Conservation (phyloP, 2,797 vertebrate species). For the Neostethus bicornis region DNA sequence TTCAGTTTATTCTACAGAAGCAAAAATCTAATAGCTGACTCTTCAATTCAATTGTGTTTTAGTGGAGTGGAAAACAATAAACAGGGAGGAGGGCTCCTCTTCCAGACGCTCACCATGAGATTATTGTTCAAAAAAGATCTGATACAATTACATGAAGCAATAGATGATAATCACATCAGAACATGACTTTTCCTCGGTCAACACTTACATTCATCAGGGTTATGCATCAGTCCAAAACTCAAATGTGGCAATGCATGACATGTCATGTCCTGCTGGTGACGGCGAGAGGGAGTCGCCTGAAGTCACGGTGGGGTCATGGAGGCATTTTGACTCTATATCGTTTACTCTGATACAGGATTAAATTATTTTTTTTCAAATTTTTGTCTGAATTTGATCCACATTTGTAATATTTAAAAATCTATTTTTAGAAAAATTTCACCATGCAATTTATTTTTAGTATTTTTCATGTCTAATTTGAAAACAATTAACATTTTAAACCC, state of each 20-base stretch:
- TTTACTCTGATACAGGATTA: neutral
- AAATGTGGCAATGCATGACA: slow-evolving; percentile 71
- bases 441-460: neutral
- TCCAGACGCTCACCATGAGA: slow-evolving; percentile 91
- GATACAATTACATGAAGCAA: slow-evolving; percentile 96
- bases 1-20: slow-evolving; percentile 96
- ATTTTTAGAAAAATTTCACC: neutral
- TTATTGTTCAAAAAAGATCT: slow-evolving; percentile 93
- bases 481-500: too few relatives aligned
- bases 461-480: neutral
- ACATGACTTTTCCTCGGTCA: slow-evolving; percentile 84
- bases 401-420: neutral
- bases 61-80: slow-evolving; percentile 98
- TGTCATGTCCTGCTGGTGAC: slow-evolving; percentile 48
- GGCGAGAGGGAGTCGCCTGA: slow-evolving; percentile 9
- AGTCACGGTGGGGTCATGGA: slow-evolving; percentile 54
- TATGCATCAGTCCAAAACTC: slow-evolving; percentile 75
- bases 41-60: slow-evolving; percentile 96
- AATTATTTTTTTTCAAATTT: neutral
- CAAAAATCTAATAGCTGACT: slow-evolving; percentile 93
- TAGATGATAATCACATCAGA: slow-evolving; percentile 96
- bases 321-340: slow-evolving; percentile 4
- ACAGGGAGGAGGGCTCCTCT: slow-evolving; percentile 86
- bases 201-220: slow-evolving; percentile 83
- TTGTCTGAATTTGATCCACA: slow-evolving; percentile 1